Percentiles rank a stretch among this genome's conserved stretches.
These are phyloP conservation scores for Avahi laniger DNA, from an alignment of 2,797 vertebrate genomes.

Conservation along the genomic window DNA sequence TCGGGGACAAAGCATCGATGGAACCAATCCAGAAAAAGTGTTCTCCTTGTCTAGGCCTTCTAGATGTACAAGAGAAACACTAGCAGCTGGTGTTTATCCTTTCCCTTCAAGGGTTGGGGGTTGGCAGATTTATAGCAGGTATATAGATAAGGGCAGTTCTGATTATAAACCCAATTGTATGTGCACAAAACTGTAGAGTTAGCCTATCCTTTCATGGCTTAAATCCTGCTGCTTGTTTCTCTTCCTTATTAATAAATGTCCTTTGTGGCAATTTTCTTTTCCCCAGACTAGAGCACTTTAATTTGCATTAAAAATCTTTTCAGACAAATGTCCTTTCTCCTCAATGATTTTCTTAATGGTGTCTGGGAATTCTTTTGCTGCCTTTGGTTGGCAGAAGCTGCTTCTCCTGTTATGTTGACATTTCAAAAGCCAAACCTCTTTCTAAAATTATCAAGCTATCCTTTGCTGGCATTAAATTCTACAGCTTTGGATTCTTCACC, in stretches of 20 bases:
- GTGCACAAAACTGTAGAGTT: not conserved
- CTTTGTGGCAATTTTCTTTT: not conserved
- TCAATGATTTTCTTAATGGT: not conserved
- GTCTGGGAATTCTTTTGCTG: not conserved
- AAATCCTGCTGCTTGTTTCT: not conserved
- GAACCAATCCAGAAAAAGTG: not conserved
- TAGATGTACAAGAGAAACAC: not conserved
- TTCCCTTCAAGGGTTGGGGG: not conserved
- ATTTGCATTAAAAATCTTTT: not conserved
- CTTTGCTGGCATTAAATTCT: not conserved
- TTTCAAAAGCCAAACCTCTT: not conserved
- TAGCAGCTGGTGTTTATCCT: not conserved
- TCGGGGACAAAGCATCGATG: not conserved
- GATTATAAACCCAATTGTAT: not conserved
- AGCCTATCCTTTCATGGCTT: not conserved
- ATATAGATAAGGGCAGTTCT: not conserved
- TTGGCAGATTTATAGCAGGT: not conserved
- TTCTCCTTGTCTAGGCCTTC: not conserved
- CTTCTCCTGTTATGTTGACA: not conserved
- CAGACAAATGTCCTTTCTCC: not conserved
- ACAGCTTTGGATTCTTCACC: not conserved
- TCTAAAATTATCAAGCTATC: not conserved
- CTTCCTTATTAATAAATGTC: not conserved
- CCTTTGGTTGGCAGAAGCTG: not conserved
- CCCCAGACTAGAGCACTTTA: not conserved